Percentiles rank a stretch among this genome's conserved stretches.
Evolutionary conservation across 1,140 invertebrate species (phyloP).

Genomic region (Fragariocoptes setiger): DNA sequence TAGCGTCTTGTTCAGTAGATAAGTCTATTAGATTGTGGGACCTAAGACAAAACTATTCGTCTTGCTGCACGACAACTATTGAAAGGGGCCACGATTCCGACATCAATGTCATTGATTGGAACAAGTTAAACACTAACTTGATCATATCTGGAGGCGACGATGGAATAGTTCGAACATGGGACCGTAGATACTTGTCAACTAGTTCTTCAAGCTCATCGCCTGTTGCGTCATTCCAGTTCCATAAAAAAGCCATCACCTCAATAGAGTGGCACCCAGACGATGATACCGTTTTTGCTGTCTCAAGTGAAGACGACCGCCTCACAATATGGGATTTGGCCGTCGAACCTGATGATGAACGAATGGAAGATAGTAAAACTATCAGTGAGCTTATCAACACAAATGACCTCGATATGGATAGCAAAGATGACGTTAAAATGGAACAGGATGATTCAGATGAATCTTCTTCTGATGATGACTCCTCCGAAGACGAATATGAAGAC

Average conservation of each 20-base stretch:
- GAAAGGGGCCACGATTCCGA: constrained; percentile 58
- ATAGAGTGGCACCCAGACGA: constrained; percentile 89
- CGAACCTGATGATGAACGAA: constrained; percentile 33
- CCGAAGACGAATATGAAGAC: constrained; percentile 4
- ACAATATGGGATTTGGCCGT: constrained; percentile 83
- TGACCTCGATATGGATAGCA: no score
- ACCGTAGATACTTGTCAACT: constrained; percentile 41
- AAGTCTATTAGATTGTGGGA: constrained; percentile 36
- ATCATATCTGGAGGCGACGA: constrained; percentile 83
- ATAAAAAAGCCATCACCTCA: constrained; percentile 21
- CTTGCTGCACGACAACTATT: constrained; percentile 69
- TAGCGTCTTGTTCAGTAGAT: constrained; percentile 83
- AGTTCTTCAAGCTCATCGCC: background rate
- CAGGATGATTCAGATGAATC: background rate
- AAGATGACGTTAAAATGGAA: constrained; percentile 1
- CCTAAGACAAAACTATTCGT: constrained; percentile 39
- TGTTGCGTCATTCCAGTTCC: constrained; percentile 19
- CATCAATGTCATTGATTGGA: constrained; percentile 95
- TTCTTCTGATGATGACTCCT: background rate
- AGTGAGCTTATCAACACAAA: no score
- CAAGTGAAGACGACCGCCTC: constrained; percentile 80
- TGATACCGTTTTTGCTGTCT: constrained; percentile 61
- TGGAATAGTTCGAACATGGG: constrained; percentile 74
- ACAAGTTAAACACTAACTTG: constrained; percentile 46
- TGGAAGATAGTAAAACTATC: no score